Percentiles rank a stretch among this genome's conserved stretches.
Conservation (phyloP, 1,140 invertebrate species). For the Trichogramma pretiosum region DNA sequence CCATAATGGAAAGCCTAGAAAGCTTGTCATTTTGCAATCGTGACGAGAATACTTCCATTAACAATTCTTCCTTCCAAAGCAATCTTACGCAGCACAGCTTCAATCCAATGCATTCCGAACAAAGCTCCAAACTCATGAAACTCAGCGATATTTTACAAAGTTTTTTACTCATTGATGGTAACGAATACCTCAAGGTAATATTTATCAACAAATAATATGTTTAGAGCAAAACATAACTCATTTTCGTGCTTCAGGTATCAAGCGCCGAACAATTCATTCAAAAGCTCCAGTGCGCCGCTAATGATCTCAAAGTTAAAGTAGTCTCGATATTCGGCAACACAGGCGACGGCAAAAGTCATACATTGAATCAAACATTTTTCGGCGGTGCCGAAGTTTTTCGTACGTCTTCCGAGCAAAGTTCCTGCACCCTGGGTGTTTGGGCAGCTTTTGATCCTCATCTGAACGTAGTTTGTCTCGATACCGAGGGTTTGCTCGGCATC, state of each 20-base stretch:
- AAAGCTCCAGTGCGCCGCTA: slow-evolving; percentile 41
- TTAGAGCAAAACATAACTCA: background rate
- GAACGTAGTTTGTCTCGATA: slow-evolving; percentile 69
- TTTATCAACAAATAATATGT: background rate
- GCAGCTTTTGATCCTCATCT: slow-evolving; percentile 60
- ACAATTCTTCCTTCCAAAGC: slow-evolving; percentile 6
- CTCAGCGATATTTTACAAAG: slow-evolving; percentile 23
- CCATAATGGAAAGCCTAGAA: slow-evolving; percentile 31
- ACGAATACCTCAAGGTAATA: slow-evolving; percentile 45
- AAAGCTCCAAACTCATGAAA: slow-evolving; percentile 3
- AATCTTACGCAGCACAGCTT: slow-evolving; percentile 17
- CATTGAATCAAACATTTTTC: slow-evolving; percentile 75
- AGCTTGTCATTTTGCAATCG: slow-evolving; percentile 26
- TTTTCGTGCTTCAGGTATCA: slow-evolving; percentile 25
- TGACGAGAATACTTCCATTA: slow-evolving; percentile 15
- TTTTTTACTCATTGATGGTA: slow-evolving; percentile 50
- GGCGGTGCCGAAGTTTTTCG: slow-evolving; percentile 64
- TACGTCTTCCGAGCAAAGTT: slow-evolving; percentile 62
- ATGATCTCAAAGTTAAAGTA: slow-evolving; percentile 60
- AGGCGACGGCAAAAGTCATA: slow-evolving; percentile 78
- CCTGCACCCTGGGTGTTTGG: slow-evolving; percentile 76
- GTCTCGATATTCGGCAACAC: slow-evolving; percentile 83
- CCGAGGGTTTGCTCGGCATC: slow-evolving; percentile 65
- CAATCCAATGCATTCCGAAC: slow-evolving; percentile 7
- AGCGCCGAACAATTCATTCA: slow-evolving; percentile 46